These are phyloP conservation scores for Ramphastos sulfuratus DNA, from an alignment of 2,113 vertebrate genomes.

Conservation along the genomic window DNA sequence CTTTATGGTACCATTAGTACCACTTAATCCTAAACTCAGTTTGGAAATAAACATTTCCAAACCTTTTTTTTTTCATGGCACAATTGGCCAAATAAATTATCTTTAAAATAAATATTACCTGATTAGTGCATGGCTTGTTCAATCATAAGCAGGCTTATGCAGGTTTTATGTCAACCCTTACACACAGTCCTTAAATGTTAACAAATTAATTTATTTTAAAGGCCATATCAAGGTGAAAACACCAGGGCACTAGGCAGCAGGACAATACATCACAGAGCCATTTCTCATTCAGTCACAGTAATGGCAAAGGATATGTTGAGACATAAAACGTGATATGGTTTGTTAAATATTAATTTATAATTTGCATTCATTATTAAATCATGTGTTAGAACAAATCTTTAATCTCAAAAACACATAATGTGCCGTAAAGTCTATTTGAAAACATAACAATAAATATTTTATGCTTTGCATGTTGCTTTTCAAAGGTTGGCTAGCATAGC, in stretches of 20 bases:
- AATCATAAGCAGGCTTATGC: constrained; percentile 65
- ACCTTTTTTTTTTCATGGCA: constrained; percentile 43
- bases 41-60: constrained; percentile 70
- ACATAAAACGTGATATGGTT: constrained; percentile 63
- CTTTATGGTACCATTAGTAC: constrained; percentile 76
- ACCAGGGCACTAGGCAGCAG: background rate
- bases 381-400: constrained; percentile 60
- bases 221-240: constrained; percentile 73
- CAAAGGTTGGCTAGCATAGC: constrained; percentile 43
- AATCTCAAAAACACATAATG: constrained; percentile 55
- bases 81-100: constrained; percentile 71
- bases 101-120: constrained; percentile 68
- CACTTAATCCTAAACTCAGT: constrained; percentile 63
- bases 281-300: constrained; percentile 56
- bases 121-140: constrained; percentile 30
- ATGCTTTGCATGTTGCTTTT: constrained; percentile 46
- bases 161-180: constrained; percentile 68
- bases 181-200: constrained; percentile 61
- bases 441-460: constrained; percentile 60
- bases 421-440: constrained; percentile 52
- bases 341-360: constrained; percentile 75
- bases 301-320: constrained; percentile 61
- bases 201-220: constrained; percentile 77
- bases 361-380: constrained; percentile 76
- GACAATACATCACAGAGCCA: constrained; percentile 48